phyloP scores from a whole-genome alignment of 2,797 vertebrate genomes.

The Oreortyx pictus region DNA sequence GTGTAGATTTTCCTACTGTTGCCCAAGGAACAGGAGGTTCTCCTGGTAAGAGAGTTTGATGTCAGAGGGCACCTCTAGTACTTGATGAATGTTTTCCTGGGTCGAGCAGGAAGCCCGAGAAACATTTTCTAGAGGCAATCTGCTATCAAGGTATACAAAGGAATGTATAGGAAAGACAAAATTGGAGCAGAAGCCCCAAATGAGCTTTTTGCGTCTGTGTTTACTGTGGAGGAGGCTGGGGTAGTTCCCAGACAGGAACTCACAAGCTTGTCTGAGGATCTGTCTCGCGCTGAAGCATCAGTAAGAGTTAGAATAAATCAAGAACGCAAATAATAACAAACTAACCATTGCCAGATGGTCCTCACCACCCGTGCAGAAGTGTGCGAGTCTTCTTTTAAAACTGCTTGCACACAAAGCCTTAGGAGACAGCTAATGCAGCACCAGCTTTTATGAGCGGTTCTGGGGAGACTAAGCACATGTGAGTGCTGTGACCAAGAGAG shows the following conservation, averaged over 20 bases:
- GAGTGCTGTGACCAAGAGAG: background rate
- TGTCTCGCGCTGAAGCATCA: accelerated
- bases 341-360: constrained; percentile 28
- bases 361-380: background rate
- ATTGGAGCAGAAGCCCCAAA: background rate
- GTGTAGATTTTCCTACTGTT: background rate
- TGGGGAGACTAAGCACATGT: background rate
- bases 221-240: background rate
- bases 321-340: background rate
- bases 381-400: background rate
- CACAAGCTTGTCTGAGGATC: background rate
- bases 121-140: background rate
- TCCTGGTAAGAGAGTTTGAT: background rate
- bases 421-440: background rate
- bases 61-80: background rate
- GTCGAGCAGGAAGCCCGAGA: background rate
- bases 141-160: background rate
- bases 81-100: background rate
- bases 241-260: constrained; percentile 38
- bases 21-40: background rate
- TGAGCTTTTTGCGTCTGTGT: background rate
- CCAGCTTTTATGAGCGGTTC: background rate
- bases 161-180: background rate
- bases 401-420: background rate
- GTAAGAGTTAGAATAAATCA: background rate